Percentiles rank a stretch among this genome's conserved stretches.
phyloP scores from a whole-genome alignment of 53 echinoderm and acorn worm species.

The Zoroaster sp. region DNA sequence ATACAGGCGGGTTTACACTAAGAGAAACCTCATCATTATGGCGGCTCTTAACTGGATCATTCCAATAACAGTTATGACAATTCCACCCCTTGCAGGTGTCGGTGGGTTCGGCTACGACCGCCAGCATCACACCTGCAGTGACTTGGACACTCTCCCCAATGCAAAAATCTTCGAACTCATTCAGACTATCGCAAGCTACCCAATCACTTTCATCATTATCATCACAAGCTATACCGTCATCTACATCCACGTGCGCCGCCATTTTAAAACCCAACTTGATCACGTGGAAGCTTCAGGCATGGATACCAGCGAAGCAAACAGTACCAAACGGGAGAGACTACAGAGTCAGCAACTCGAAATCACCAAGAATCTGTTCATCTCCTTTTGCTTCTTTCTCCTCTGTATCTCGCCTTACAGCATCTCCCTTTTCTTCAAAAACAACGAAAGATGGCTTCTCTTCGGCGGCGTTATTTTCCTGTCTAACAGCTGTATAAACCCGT shows the following conservation, averaged over 20 bases:
- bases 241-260: conserved; percentile 29
- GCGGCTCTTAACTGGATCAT: conserved; percentile 30
- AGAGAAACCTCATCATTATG: conserved; percentile 8
- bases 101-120: conserved; percentile 54
- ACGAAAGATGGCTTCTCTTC: conserved; percentile 21
- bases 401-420: conserved; percentile 42
- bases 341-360: conserved; percentile 50
- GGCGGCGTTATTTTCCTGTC: conserved; percentile 12
- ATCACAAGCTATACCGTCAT: conserved; percentile 10
- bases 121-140: conserved; percentile 44
- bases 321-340: neutral
- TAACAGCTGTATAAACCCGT: conserved; percentile 52
- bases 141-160: neutral
- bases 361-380: conserved; percentile 58
- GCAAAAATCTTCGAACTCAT: conserved; percentile 14
- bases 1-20: conserved; percentile 23
- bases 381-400: conserved; percentile 27
- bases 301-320: too few species aligned
- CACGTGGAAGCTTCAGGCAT: neutral
- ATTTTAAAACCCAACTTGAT: neutral
- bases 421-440: neutral
- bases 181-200: neutral
- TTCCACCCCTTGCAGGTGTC: conserved; percentile 27
- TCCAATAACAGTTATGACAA: neutral
- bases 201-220: conserved; percentile 36